Evolutionary conservation across 2,888 invertebrate genomes (phyloP), one percentile per base, ranked within the genome.

Genomic region (Calameuta idolon): DNA sequence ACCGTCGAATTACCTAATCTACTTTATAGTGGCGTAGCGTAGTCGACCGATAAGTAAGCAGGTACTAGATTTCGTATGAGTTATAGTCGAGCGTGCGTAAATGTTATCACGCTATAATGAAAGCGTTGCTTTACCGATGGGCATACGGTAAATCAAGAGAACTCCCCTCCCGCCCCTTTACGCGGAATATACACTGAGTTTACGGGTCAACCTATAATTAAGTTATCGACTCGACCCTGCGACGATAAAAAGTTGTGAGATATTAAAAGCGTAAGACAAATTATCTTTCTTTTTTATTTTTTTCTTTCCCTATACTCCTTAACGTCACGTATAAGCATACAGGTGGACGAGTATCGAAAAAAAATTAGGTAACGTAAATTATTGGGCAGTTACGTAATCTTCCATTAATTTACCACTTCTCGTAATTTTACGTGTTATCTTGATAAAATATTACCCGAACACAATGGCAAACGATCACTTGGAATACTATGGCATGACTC

Each of bases 81-180:
- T 88, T 87, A 86, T 81, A 82, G 84, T 80, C 78, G 83, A 86
- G 84, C 85, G 84, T 83, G 84, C 84, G 85, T 87, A 86, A 88
- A 87, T 87, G 87, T 86, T 89, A 88, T 89, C 89, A 82, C 83
- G 75, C 82, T 79, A 83, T 86, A 88, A 89, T 89, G 89, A 89
- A 85, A 87, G 85, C 84, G 84, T 87, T 86, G 87, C 86, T 86
- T 83, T 77, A 80, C 79, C 81, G 81, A 85, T 84, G 83, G 85
- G 86, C 85, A 85, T 87, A 83, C 86, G 84, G 85, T 85, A 84
- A 85, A 86, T 86, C 87, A 86, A 80, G 83, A 77, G 79, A 35
- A 69, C 76, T 77, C 69, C 68, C 78, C 78, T 68, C 69, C 71
- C 74, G 68, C 68, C 76, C 34, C 76, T 74, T 74, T 37, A n/a